These are phyloP conservation scores for Notolabrus celidotus DNA, from an alignment of 2,797 vertebrate species.

Conservation along the genomic window DNA sequence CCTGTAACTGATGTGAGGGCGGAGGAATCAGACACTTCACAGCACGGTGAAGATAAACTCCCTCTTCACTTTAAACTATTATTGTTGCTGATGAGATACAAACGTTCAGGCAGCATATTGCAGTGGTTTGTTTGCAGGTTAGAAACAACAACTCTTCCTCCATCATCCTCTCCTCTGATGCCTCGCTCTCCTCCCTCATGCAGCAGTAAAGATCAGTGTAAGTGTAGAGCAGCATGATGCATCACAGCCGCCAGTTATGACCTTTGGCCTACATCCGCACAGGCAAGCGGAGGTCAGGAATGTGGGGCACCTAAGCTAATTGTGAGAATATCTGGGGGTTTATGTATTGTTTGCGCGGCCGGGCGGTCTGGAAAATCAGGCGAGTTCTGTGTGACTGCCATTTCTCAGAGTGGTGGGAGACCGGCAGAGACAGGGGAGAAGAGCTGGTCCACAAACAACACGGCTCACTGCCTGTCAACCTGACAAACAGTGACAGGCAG, in stretches of 20 bases:
- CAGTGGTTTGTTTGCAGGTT: background rate
- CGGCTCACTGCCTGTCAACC: slow-evolving; percentile 28
- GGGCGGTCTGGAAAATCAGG: slow-evolving; percentile 42
- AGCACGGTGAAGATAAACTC: no score
- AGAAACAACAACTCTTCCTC: background rate
- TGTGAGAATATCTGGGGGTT: slow-evolving; percentile 57
- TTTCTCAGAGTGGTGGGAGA: slow-evolving; percentile 16
- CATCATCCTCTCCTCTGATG: background rate
- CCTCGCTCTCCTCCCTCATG: background rate
- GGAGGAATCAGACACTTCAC: no score
- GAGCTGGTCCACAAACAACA: slow-evolving; percentile 60
- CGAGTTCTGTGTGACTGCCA: slow-evolving; percentile 9
- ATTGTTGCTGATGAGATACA: no score
- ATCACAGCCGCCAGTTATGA: slow-evolving; percentile 38
- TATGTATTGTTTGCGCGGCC: slow-evolving; percentile 61
- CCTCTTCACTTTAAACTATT: no score
- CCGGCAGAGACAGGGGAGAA: background rate
- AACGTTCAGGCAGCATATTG: no score
- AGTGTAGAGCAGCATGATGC: slow-evolving; percentile 17
- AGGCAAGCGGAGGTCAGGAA: slow-evolving; percentile 69
- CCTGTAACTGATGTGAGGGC: no score
- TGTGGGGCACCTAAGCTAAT: slow-evolving; percentile 71
- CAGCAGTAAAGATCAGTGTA: background rate
- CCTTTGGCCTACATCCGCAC: slow-evolving; percentile 68
- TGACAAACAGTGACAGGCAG: slow-evolving; percentile 73